phyloP scores from a whole-genome alignment of 1,140 invertebrate genomes.

The Wiebesia pumilae region DNA sequence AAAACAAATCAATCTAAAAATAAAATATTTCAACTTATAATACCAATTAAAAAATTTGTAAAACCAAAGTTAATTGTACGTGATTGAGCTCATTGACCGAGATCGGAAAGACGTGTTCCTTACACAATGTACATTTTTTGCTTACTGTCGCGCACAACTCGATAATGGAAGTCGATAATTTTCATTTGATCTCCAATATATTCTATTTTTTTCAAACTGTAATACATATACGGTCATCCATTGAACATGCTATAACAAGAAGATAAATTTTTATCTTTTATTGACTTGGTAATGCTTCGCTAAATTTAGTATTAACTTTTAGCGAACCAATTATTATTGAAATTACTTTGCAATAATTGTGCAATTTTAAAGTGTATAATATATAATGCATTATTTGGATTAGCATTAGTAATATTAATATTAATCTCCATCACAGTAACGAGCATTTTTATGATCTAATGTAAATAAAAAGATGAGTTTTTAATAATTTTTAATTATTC shows the following conservation, averaged over 20 bases:
- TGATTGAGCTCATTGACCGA: not conserved
- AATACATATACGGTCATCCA: not conserved
- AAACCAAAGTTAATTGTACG: too few species aligned
- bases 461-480: too few species aligned
- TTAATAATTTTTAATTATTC: too few species aligned
- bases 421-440: too few species aligned
- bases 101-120: conserved; percentile 4
- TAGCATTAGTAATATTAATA: too few species aligned
- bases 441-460: too few species aligned
- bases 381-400: too few species aligned
- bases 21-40: too few species aligned
- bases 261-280: not conserved
- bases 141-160: conserved; percentile 1
- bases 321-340: not conserved
- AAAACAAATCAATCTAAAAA: too few species aligned
- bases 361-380: not conserved
- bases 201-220: not conserved
- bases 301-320: not conserved
- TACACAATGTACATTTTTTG: conserved; percentile 37
- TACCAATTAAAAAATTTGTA: too few species aligned
- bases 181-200: not conserved
- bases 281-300: not conserved
- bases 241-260: too few species aligned
- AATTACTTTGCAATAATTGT: not conserved
- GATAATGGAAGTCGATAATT: conserved; percentile 23